These are phyloP conservation scores for Actinernus sp. DNA, from an alignment of 92 coral and sea anemone genomes.

Conservation along the genomic window DNA sequence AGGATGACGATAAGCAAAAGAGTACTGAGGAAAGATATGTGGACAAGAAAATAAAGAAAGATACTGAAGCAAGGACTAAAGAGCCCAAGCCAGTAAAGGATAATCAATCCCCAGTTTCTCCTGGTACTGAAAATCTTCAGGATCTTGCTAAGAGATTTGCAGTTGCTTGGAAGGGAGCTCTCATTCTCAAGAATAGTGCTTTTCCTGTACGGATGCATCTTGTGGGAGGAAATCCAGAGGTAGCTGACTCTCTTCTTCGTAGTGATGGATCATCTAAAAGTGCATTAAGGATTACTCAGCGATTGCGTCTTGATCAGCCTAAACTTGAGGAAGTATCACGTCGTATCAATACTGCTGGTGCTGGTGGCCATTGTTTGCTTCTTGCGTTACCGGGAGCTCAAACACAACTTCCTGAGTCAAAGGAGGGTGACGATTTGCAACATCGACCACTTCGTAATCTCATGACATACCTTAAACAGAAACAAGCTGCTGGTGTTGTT, in stretches of 20 bases:
- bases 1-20: slow-evolving; percentile 65
- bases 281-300: slow-evolving; percentile 96
- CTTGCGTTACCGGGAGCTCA: slow-evolving; percentile 99
- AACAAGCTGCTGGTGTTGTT: slow-evolving; percentile 99
- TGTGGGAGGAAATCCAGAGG: slow-evolving; percentile 99
- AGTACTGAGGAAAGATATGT: slow-evolving; percentile 56
- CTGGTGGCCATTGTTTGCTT: slow-evolving; percentile 96
- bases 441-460: slow-evolving; percentile 99
- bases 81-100: slow-evolving; percentile 74
- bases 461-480: slow-evolving; percentile 97
- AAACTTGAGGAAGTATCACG: slow-evolving; percentile 99
- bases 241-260: slow-evolving; percentile 95
- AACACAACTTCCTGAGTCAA: slow-evolving; percentile 79
- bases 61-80: slow-evolving; percentile 41
- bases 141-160: slow-evolving; percentile 99
- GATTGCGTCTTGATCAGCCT: slow-evolving; percentile 99
- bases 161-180: slow-evolving; percentile 99
- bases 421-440: slow-evolving; percentile 84
- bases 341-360: slow-evolving; percentile 98
- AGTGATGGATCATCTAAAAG: slow-evolving; percentile 85
- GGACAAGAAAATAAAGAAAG: slow-evolving; percentile 59
- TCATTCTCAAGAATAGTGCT: slow-evolving; percentile 98
- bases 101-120: slow-evolving; percentile 56
- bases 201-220: slow-evolving; percentile 99
- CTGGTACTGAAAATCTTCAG: slow-evolving; percentile 93